Conservation (phyloP, 2,113 vertebrate genomes). For the Capra hircus region DNA sequence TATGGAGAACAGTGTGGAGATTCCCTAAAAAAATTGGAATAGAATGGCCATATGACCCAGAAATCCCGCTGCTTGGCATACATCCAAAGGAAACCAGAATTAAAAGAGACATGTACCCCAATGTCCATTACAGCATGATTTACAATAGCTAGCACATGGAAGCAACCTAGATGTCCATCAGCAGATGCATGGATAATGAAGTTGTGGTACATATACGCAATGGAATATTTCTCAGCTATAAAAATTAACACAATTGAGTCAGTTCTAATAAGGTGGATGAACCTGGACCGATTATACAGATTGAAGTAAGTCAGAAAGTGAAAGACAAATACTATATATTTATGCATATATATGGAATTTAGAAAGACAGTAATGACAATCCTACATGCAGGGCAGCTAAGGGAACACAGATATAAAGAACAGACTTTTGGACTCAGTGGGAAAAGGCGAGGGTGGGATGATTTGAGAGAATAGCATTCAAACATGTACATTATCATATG, state of each 20-base stretch:
- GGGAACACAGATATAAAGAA: neutral
- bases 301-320: neutral
- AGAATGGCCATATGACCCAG: neutral
- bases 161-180: neutral
- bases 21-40: neutral
- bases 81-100: neutral
- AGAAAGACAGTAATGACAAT: neutral
- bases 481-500: neutral
- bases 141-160: neutral
- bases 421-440: neutral
- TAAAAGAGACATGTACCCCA: neutral
- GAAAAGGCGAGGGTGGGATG: neutral
- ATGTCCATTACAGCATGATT: neutral
- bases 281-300: neutral
- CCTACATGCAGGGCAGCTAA: neutral
- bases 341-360: neutral
- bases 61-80: neutral
- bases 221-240: neutral
- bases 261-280: neutral
- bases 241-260: neutral
- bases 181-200: neutral
- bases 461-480: neutral
- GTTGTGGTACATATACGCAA: neutral
- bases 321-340: neutral
- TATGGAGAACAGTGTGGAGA: neutral